Percentiles rank a stretch among this genome's conserved stretches.
These are phyloP conservation scores for Pipistrellus pygmaeus DNA, from an alignment of 2,797 vertebrate species.

Conservation along the genomic window DNA sequence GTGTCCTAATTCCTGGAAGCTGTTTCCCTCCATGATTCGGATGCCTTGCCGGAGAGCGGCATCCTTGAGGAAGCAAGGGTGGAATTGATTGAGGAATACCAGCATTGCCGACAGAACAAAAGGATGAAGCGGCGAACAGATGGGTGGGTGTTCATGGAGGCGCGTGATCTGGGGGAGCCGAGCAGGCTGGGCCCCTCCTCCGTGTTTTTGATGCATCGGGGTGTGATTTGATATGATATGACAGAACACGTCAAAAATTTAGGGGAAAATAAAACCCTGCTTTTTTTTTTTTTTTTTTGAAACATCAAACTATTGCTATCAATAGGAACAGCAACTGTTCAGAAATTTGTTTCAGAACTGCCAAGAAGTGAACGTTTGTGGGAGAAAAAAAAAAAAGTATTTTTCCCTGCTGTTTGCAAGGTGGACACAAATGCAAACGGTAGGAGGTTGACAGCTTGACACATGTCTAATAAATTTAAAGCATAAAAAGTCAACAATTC, in stretches of 20 bases:
- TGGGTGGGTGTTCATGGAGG: conserved; percentile 85
- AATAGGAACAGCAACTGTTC: conserved; percentile 90
- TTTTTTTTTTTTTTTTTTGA: conserved; percentile 81
- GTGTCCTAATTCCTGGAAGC: conserved; percentile 20
- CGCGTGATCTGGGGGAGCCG: conserved; percentile 83
- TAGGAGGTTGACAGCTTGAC: conserved; percentile 90
- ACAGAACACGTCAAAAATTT: conserved; percentile 89
- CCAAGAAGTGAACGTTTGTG: conserved; percentile 88
- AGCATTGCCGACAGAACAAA: conserved; percentile 86
- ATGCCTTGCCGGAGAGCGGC: background rate
- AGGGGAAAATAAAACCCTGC: conserved; percentile 87
- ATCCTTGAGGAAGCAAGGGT: conserved; percentile 75
- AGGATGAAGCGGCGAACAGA: conserved; percentile 86
- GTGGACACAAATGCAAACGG: conserved; percentile 89
- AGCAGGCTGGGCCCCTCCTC: conserved; percentile 82
- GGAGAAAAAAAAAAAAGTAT: conserved; percentile 85
- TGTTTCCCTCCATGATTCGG: background rate
- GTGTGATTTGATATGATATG: conserved; percentile 87
- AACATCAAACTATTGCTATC: conserved; percentile 89
- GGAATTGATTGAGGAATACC: conserved; percentile 80
- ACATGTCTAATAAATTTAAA: conserved; percentile 90
- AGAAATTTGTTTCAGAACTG: conserved; percentile 90
- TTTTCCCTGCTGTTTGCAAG: conserved; percentile 90
- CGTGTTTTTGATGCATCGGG: conserved; percentile 86
- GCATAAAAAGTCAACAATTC: conserved; percentile 87